phyloP scores from a whole-genome alignment of 1,140 invertebrate species.

The Tigriopus japonicus region DNA sequence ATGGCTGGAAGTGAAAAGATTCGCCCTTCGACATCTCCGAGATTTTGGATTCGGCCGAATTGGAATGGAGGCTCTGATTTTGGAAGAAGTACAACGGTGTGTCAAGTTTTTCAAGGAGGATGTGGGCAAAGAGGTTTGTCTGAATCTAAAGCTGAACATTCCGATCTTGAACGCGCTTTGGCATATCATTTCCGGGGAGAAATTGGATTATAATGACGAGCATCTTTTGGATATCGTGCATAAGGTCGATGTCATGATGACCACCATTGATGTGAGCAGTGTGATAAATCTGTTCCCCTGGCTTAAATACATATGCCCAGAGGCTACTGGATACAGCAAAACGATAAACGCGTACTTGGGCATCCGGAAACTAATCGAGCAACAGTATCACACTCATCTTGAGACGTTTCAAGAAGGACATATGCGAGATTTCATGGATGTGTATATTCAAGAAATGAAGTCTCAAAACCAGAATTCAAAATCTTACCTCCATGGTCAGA shows the following conservation, averaged over 20 bases:
- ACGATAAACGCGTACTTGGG: too few species aligned
- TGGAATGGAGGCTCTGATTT: background rate
- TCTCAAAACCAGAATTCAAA: background rate
- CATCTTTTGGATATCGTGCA: background rate
- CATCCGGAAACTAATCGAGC: too few species aligned
- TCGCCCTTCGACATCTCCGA: background rate
- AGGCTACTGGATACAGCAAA: too few species aligned
- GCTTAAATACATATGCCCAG: too few species aligned
- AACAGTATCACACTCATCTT: too few species aligned
- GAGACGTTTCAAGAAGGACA: background rate
- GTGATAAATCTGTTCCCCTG: too few species aligned
- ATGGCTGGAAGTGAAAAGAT: background rate
- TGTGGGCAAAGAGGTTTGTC: background rate
- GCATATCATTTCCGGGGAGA: slow-evolving; percentile 3
- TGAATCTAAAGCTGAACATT: background rate
- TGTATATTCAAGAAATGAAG: background rate
- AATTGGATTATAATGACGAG: background rate
- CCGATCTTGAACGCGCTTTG: slow-evolving; percentile 6
- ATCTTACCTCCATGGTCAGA: background rate
- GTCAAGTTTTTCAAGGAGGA: background rate
- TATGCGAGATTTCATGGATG: slow-evolving; percentile 7
- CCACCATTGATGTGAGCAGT: too few species aligned
- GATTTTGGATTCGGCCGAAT: slow-evolving; percentile 8
- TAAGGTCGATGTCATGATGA: background rate
- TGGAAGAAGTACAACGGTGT: background rate